Conservation (phyloP, 2,113 vertebrate species). For the Symphodus melops region DNA sequence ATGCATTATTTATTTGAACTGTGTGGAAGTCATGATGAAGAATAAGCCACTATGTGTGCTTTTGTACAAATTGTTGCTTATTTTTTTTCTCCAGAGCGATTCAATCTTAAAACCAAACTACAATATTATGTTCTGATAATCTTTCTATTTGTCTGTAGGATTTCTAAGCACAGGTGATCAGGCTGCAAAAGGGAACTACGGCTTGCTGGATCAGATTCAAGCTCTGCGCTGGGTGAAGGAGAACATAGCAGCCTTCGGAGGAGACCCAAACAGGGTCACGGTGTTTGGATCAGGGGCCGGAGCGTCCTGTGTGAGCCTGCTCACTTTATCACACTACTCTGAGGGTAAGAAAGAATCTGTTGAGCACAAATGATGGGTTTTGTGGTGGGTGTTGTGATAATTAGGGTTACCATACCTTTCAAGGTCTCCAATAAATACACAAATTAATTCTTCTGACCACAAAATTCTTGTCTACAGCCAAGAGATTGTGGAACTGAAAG, state of each 20-base stretch:
- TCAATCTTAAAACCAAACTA: background rate
- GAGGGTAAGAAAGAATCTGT: slow-evolving; percentile 85
- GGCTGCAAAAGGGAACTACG: slow-evolving; percentile 97
- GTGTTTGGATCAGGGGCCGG: slow-evolving; percentile 98
- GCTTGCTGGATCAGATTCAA: slow-evolving; percentile 96
- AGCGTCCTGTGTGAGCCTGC: slow-evolving; percentile 95
- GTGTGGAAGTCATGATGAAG: background rate
- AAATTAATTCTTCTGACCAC: too few relatives aligned
- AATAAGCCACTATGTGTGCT: background rate
- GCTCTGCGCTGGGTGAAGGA: slow-evolving; percentile 97
- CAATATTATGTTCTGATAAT: background rate
- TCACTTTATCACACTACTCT: slow-evolving; percentile 97
- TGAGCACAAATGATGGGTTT: background rate
- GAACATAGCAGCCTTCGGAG: slow-evolving; percentile 94
- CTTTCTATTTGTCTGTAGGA: slow-evolving; percentile 75
- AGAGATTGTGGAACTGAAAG: too few relatives aligned
- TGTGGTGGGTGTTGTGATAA: slow-evolving; percentile 15
- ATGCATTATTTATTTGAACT: slow-evolving; percentile 41
- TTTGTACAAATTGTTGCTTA: background rate
- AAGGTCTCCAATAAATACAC: slow-evolving; percentile 6
- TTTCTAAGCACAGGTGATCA: slow-evolving; percentile 97
- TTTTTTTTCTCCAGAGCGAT: background rate
- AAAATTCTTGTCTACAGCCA: too few relatives aligned
- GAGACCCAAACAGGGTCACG: slow-evolving; percentile 94
- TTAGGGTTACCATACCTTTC: slow-evolving; percentile 36